A percentile compares a stretch with the other conserved stretches of the same genome.
phyloP scores from a whole-genome alignment of 2,888 invertebrate species.

The Plebejus argus region DNA sequence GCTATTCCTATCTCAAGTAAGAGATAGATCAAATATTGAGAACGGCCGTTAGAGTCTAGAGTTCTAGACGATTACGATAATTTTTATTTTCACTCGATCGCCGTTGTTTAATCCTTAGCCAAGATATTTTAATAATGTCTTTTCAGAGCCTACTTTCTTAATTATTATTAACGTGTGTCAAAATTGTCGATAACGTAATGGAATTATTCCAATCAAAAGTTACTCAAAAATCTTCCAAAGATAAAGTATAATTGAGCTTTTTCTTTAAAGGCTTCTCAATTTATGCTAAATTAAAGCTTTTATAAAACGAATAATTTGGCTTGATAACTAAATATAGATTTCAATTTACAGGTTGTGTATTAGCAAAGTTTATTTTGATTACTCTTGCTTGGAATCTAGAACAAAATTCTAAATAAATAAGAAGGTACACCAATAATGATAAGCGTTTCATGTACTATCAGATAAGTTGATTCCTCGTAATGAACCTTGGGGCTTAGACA shows the following conservation, averaged over 20 bases:
- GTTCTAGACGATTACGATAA: too few species aligned
- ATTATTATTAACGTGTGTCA: not conserved
- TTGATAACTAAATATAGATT: not conserved
- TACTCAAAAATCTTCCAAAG: not conserved
- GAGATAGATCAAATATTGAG: too few species aligned
- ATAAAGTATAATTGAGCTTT: not conserved
- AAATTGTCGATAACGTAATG: not conserved
- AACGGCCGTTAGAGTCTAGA: too few species aligned
- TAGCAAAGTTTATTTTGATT: not conserved
- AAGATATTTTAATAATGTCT: not conserved
- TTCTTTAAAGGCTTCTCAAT: not conserved
- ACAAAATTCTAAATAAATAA: not conserved
- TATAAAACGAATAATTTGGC: too few species aligned
- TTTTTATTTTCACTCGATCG: not conserved
- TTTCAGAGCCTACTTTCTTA: not conserved
- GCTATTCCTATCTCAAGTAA: too few species aligned
- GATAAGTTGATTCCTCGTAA: too few species aligned
- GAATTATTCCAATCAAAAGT: not conserved
- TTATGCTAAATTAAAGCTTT: not conserved
- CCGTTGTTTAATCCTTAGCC: not conserved
- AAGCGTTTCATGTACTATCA: too few species aligned
- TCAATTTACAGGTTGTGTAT: not conserved
- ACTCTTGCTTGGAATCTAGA: not conserved
- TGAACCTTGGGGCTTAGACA: too few species aligned
- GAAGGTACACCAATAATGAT: too few species aligned